Evolutionary conservation across 1,140 invertebrate genomes (phyloP).

Genomic region (Listronotus bonariensis): DNA sequence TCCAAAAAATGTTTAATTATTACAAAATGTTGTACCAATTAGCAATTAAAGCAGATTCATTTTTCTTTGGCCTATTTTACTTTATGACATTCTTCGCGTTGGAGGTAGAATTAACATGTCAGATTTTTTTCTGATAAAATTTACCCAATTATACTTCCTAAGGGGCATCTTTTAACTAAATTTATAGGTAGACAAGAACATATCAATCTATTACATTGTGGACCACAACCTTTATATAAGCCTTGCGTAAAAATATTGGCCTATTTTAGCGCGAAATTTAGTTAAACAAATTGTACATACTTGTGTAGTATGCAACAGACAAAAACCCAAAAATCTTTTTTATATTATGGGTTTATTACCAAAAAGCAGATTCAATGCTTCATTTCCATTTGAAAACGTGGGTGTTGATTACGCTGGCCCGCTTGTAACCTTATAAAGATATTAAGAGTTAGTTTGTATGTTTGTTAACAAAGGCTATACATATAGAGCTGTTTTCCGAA

Average conservation of each 20-base stretch:
- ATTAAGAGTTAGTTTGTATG: background rate
- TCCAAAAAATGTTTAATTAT: too few species aligned
- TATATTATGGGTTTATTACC: too few species aligned
- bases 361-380: too few species aligned
- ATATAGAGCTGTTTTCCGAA: background rate
- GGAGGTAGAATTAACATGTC: conserved; percentile 44
- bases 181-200: conserved; percentile 40
- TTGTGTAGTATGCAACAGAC: too few species aligned
- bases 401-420: background rate
- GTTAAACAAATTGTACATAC: too few species aligned
- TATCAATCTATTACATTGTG: background rate
- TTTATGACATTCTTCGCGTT: conserved; percentile 42
- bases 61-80: conserved; percentile 39
- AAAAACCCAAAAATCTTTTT: too few species aligned
- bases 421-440: background rate
- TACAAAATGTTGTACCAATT: too few species aligned
- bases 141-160: conserved; percentile 40
- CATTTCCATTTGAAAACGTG: background rate
- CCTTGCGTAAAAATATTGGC: too few species aligned
- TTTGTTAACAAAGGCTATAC: background rate
- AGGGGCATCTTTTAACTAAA: conserved; percentile 31
- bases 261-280: too few species aligned
- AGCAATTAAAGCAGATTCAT: too few species aligned
- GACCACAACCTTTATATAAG: too few species aligned
- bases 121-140: conserved; percentile 29